Evolutionary conservation across 1,140 invertebrate species (phyloP), one percentile per base, ranked within the genome.

Genomic region (Drosophila nebulosa): DNA sequence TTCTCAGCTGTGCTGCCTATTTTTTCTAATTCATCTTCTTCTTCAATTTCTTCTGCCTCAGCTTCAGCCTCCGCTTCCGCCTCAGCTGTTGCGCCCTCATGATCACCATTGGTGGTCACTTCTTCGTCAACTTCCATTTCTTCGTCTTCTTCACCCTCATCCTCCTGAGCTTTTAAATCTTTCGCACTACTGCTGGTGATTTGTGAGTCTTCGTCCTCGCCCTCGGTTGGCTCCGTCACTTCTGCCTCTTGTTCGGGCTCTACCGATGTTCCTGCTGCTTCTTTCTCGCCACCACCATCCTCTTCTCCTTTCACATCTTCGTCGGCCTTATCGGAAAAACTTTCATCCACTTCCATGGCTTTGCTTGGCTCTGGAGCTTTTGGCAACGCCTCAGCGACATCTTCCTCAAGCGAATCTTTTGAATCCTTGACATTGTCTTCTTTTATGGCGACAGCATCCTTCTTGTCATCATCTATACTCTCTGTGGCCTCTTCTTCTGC

Each of bases 21-120:
- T 62, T 92, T 91, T 35, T 91, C 89, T 10, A 86, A 85, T 22
- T 73, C 81, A 58, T 69, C 74, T 27, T 89, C 69, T 50, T 79
- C 84, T 3, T 57, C 46, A 32, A 32, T 32, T 12, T 32, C 10
- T 73, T 32, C 30, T 32, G 30, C 80, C 14, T 85, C 77, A 30
- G 24, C 52, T 22, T 73, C 61, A 3, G 69, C 36, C 16, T 42
- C 14, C 6, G 6, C 36, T 42, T 42, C 14, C 6, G 6, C 16
- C 16, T 21, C 39, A 2, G 39, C 16, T 10, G 39, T 21, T 10
- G 55, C 52, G 5, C 65, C 73, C 32, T 80, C 77, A 32, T 86
- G 81, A 64, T 86, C 81, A n/a, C 78, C 81, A 56, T 86, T 79
- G 26, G 91, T 91, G 56, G 77, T 81, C 21, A 78, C 80, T 32